These are phyloP conservation scores for Potamilus streckersoni DNA, from an alignment of 1,140 invertebrate genomes.

Conservation along the genomic window DNA sequence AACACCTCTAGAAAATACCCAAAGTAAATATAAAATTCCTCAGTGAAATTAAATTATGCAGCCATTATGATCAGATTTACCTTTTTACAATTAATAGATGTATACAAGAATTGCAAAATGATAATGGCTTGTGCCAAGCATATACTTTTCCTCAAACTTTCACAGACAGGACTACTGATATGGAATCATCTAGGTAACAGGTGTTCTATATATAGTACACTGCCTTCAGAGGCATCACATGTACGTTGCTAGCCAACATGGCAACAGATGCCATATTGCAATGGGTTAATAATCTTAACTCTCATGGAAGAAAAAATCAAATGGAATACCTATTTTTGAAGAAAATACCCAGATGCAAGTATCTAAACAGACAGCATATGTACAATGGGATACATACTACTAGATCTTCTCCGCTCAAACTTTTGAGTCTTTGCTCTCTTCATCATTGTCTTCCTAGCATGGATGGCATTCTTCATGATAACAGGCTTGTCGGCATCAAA, in stretches of 20 bases:
- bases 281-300: not conserved
- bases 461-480: conserved; percentile 66
- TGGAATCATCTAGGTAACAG: too few species aligned
- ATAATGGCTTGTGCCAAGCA: too few species aligned
- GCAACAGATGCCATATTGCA: not conserved
- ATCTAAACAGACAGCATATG: not conserved
- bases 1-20: too few species aligned
- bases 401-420: conserved; percentile 55
- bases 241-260: not conserved
- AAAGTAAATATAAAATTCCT: too few species aligned
- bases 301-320: not conserved
- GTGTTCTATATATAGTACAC: not conserved
- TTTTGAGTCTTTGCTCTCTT: conserved; percentile 60
- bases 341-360: not conserved
- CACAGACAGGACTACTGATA: too few species aligned
- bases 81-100: too few species aligned
- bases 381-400: conserved; percentile 49
- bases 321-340: not conserved
- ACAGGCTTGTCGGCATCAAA: conserved; percentile 65
- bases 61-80: too few species aligned
- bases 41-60: too few species aligned
- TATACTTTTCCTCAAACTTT: too few species aligned
- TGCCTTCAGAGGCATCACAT: not conserved
- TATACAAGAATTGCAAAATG: too few species aligned
- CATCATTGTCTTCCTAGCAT: conserved; percentile 63